Base-by-base conservation (phyloP, 2,888 invertebrate species). In the Synanthedon vespiformis region DNA sequence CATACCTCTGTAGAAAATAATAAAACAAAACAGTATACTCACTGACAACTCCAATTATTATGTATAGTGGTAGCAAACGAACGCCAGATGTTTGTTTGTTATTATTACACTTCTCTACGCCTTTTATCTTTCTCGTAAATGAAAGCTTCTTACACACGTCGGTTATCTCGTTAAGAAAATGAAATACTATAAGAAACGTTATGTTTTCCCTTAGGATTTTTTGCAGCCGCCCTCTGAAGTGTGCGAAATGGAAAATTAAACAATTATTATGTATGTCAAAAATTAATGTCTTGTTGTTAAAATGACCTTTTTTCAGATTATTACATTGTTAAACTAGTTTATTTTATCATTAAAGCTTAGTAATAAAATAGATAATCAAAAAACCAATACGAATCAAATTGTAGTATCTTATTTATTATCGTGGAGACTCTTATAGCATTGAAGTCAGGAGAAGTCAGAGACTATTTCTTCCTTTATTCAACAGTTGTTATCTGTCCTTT, bases 81-180 rank as follows among this genome's bases (percentile, higher is more conserved):
- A 61, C 61, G 65, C 65, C 77, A 76, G 74, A 71, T 75, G 74
- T 53, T 66, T 63, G 63, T 59, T 61, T 60, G 58, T 64, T 67
- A 60, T 65, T 63, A 63, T 67, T 63, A 63, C 58, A 60, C 53
- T 57, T 57, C 54, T 59, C 60, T 62, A 58, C 60, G 62, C 60
- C 58, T 66, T 65, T 67, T 66, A 65, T 68, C 61, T 58, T 57
- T 53, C 52, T 57, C 60, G 58, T 57, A 63, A 68, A 68, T 65
- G 63, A 65, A 64, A 62, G 27, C 47, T 67, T 65, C 67, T 63
- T 61, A 63, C 58, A 59, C 58, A 49, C 53, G 51, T 53, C 16
- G 34, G 40, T 50, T 50, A 40, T 50, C 56, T 55, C 48, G 54
- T 61, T 68, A 22, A 40, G 40, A 50, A 49, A 48, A 40, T 12